These are phyloP conservation scores for Linurgus olivaceus DNA, from an alignment of 2,797 vertebrate species.

Conservation along the genomic window DNA sequence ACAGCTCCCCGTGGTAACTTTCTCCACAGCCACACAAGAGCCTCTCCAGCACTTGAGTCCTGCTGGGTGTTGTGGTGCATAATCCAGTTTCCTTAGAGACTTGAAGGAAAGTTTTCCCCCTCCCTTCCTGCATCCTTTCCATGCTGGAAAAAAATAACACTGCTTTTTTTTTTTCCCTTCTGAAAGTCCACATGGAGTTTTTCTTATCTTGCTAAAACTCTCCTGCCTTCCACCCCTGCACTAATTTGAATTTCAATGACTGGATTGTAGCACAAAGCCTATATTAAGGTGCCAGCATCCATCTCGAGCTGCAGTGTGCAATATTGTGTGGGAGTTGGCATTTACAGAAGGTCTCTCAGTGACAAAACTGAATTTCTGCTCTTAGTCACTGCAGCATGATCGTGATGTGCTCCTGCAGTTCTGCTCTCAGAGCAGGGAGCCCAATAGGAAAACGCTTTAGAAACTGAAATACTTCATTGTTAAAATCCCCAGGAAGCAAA, in stretches of 20 bases:
- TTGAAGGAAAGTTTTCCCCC: neutral
- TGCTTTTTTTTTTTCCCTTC: neutral
- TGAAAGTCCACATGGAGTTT: constrained; percentile 43
- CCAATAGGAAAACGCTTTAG: constrained; percentile 30
- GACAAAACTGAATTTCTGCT: constrained; percentile 65
- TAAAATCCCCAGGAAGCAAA: constrained; percentile 58
- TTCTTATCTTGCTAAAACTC: constrained; percentile 65
- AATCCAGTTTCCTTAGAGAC: constrained; percentile 26
- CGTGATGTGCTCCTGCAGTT: constrained; percentile 40
- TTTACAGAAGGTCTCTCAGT: constrained; percentile 72
- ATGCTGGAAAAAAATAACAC: constrained; percentile 30
- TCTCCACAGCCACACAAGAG: neutral
- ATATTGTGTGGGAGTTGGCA: constrained; percentile 65
- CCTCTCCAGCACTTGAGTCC: neutral
- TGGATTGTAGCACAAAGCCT: constrained; percentile 65
- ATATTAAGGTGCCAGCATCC: constrained; percentile 66
- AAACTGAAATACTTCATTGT: constrained; percentile 58
- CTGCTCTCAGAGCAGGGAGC: constrained; percentile 36
- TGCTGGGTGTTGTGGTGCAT: neutral
- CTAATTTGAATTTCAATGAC: constrained; percentile 74
- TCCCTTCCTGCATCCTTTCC: constrained; percentile 59
- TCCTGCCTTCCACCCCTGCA: constrained; percentile 69
- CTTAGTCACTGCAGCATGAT: constrained; percentile 67
- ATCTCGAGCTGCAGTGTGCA: constrained; percentile 61
- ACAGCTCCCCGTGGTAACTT: neutral